These are phyloP conservation scores for Sinella curviseta DNA, from an alignment of 1,140 invertebrate species.

Conservation along the genomic window DNA sequence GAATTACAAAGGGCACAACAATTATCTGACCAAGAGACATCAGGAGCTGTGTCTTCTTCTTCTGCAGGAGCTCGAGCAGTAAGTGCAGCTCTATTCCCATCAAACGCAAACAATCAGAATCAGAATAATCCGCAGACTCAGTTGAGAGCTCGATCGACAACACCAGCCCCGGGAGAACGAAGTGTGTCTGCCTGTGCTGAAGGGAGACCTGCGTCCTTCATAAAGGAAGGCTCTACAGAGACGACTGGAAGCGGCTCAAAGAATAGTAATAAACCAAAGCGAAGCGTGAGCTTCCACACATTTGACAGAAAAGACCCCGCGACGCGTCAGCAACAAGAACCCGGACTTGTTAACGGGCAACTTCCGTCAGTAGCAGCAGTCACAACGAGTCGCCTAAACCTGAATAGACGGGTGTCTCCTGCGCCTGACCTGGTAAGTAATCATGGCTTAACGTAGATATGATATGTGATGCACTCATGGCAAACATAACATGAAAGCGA, in stretches of 20 bases:
- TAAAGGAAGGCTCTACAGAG: neutral
- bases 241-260: neutral
- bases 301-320: slow-evolving; percentile 3
- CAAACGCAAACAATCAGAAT: neutral
- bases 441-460: too few species aligned
- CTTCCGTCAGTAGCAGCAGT: neutral
- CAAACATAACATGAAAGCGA: too few species aligned
- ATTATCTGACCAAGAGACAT: too few species aligned
- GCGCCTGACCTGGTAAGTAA: slow-evolving; percentile 19
- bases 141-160: neutral
- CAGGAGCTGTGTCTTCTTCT: neutral
- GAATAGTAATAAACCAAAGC: slow-evolving; percentile 6
- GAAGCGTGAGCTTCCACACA: slow-evolving; percentile 24
- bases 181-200: neutral
- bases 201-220: neutral
- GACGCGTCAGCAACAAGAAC: neutral
- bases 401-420: slow-evolving; percentile 21
- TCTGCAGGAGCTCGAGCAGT: neutral
- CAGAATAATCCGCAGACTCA: neutral
- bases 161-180: neutral
- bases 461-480: too few species aligned
- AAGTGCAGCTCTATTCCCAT: neutral
- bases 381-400: slow-evolving; percentile 21
- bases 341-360: neutral
- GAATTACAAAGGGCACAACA: neutral